A percentile compares a stretch with the other conserved stretches of the same genome.
Evolutionary conservation across 2,797 vertebrate species (phyloP).

Genomic region (Sciaenops ocellatus): DNA sequence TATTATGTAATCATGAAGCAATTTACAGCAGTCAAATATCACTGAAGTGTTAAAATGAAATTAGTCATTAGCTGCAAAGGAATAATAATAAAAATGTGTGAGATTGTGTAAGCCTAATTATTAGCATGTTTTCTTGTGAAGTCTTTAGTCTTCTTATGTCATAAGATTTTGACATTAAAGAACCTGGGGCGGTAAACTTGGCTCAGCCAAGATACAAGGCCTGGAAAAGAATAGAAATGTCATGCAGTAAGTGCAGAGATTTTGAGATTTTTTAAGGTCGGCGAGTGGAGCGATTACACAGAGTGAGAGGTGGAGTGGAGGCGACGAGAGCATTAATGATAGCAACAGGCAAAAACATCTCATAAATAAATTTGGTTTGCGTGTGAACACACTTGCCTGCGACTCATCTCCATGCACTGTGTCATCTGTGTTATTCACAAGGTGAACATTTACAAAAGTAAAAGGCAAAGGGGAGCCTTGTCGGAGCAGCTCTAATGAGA

Average conservation of each 20-base stretch:
- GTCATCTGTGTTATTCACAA: constrained; percentile 22
- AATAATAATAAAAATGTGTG: neutral
- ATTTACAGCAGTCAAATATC: neutral
- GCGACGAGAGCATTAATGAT: neutral
- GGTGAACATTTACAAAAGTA: constrained; percentile 28
- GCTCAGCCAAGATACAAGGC: neutral
- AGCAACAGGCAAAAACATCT: constrained; percentile 14
- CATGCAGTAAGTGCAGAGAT: constrained; percentile 4
- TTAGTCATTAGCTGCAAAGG: neutral
- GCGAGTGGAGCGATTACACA: neutral
- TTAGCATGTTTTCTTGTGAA: constrained; percentile 1
- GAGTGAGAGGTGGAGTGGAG: neutral
- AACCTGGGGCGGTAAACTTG: neutral
- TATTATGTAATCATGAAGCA: neutral
- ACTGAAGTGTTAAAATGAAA: neutral
- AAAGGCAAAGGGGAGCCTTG: constrained; percentile 25
- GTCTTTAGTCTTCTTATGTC: neutral
- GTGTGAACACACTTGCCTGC: neutral
- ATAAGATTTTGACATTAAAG: neutral
- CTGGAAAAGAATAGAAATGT: neutral
- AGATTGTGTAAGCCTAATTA: constrained; percentile 6
- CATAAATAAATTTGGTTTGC: constrained; percentile 17
- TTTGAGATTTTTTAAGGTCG: constrained; percentile 4
- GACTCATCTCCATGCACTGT: neutral
- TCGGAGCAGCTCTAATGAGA: constrained; percentile 48